phyloP scores from a whole-genome alignment of 2,113 vertebrate species.

The Phyllopteryx taeniolatus region DNA sequence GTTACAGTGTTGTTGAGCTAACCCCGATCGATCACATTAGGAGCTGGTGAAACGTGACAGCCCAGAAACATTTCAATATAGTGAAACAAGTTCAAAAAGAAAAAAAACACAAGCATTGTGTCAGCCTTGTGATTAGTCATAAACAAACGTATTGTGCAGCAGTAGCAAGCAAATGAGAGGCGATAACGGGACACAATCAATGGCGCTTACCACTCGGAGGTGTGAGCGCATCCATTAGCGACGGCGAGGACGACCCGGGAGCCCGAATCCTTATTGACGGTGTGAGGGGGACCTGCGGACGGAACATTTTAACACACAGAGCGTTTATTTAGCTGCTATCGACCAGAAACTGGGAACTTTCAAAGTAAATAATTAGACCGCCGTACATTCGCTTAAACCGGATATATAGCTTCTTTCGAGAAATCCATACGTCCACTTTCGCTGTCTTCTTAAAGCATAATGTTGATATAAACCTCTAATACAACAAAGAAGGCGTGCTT shows the following conservation, averaged over 20 bases:
- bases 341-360: slow-evolving; percentile 57
- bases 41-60: slow-evolving; percentile 67
- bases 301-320: slow-evolving; percentile 68
- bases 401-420: slow-evolving; percentile 20
- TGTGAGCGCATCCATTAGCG: slow-evolving; percentile 83
- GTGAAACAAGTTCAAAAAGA: slow-evolving; percentile 59
- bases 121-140: slow-evolving; percentile 76
- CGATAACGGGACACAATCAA: slow-evolving; percentile 73
- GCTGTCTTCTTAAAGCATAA: not conserved
- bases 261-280: slow-evolving; percentile 75
- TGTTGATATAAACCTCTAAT: not conserved
- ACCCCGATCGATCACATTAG: slow-evolving; percentile 68
- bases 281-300: slow-evolving; percentile 74
- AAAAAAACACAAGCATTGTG: slow-evolving; percentile 43
- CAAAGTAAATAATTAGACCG: slow-evolving; percentile 66
- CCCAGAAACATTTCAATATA: slow-evolving; percentile 68
- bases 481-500: not conserved
- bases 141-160: slow-evolving; percentile 70
- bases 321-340: slow-evolving; percentile 66
- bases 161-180: slow-evolving; percentile 75
- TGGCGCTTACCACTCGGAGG: slow-evolving; percentile 81
- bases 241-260: slow-evolving; percentile 66
- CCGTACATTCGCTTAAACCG: slow-evolving; percentile 36
- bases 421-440: slow-evolving; percentile 16
- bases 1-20: slow-evolving; percentile 51